Conservation (phyloP, 2,888 invertebrate genomes). For the Strigamia maritima region DNA sequence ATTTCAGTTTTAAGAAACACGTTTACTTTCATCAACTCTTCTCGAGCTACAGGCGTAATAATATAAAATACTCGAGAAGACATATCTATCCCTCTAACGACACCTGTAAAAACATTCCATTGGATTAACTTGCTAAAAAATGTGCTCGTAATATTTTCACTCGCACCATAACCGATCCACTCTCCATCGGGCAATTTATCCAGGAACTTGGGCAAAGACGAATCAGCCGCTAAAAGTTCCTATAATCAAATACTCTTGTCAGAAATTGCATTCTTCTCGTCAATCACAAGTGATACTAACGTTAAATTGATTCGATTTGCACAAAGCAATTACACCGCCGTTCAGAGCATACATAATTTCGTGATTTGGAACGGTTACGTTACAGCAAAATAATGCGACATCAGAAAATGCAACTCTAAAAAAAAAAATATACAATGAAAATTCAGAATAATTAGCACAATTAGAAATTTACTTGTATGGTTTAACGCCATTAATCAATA, state of each 20-base stretch:
- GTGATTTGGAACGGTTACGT: neutral
- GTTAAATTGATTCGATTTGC: neutral
- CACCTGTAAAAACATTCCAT: constrained; percentile 11
- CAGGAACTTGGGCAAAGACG: neutral
- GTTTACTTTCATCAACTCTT: constrained; percentile 7
- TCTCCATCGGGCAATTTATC: neutral
- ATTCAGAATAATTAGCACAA: neutral
- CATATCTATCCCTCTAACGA: constrained; percentile 34
- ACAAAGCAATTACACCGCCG: neutral
- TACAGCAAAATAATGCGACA: neutral
- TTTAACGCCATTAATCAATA: neutral
- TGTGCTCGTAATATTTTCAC: neutral
- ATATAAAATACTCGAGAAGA: constrained; percentile 18
- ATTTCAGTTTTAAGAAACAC: constrained; percentile 12
- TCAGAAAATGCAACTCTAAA: neutral
- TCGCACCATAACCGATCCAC: neutral
- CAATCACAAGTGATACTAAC: neutral
- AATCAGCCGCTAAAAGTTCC: neutral
- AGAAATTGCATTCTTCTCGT: neutral
- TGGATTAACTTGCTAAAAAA: neutral
- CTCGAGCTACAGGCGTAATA: neutral
- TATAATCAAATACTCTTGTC: neutral
- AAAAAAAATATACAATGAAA: neutral
- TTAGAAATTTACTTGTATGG: neutral
- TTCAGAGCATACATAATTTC: constrained; percentile 3